Percentiles rank a stretch among this genome's conserved stretches.
Conservation (phyloP, 2,797 vertebrate species). For the Micromesistius poutassou region DNA sequence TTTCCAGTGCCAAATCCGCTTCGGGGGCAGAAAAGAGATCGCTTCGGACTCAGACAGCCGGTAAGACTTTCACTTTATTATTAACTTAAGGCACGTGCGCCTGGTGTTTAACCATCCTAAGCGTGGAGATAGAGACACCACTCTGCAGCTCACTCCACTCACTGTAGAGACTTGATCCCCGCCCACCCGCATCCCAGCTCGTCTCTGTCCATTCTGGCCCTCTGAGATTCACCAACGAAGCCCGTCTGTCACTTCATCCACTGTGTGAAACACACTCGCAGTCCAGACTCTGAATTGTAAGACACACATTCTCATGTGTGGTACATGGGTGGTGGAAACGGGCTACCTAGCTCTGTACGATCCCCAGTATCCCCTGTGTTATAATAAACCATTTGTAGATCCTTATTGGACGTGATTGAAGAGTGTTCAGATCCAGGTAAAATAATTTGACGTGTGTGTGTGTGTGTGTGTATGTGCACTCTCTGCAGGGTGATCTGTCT, state of each 20-base stretch:
- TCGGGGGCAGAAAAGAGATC: slow-evolving; percentile 98
- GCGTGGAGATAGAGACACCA: background rate
- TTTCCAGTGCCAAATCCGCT: slow-evolving; percentile 95
- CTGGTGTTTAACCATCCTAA: background rate
- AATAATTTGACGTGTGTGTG: too few species aligned
- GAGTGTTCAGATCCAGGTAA: too few species aligned
- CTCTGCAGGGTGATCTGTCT: slow-evolving; percentile 92
- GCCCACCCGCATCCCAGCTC: background rate
- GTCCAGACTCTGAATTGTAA: too few species aligned
- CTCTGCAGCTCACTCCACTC: background rate
- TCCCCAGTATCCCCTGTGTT: too few species aligned
- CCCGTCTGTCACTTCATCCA: background rate
- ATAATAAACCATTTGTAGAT: too few species aligned
- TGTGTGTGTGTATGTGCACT: slow-evolving; percentile 18
- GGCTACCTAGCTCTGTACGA: too few species aligned
- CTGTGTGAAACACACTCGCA: background rate
- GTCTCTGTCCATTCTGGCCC: background rate
- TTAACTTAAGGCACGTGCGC: background rate
- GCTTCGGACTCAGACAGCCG: slow-evolving; percentile 98
- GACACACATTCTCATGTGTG: too few species aligned
- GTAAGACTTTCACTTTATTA: slow-evolving; percentile 60
- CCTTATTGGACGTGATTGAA: too few species aligned
- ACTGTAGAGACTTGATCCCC: background rate
- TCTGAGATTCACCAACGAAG: background rate
- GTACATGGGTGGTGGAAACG: too few species aligned